Conservation (phyloP, 2,888 invertebrate species). For the Phyllotreta striolata region DNA sequence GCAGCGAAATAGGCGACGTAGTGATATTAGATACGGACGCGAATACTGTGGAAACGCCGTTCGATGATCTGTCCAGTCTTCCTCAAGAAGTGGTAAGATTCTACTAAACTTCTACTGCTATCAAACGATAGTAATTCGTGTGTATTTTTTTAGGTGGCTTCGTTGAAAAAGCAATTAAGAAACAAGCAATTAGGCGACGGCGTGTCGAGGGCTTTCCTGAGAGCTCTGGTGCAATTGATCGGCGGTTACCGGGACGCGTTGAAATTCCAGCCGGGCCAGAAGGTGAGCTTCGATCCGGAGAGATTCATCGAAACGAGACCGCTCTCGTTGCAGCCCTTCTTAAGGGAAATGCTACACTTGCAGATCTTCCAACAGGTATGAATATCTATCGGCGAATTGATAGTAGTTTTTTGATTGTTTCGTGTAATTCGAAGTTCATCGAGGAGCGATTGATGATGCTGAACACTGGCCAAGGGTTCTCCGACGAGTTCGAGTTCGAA, state of each 20-base stretch:
- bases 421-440: constrained; percentile 86
- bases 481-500: constrained; percentile 95
- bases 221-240: constrained; percentile 90
- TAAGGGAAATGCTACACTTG: constrained; percentile 87
- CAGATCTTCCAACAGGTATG: constrained; percentile 93
- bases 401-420: no score
- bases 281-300: constrained; percentile 86
- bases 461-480: constrained; percentile 91
- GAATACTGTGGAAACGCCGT: constrained; percentile 85
- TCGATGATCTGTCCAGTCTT: constrained; percentile 88
- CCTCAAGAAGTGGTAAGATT: constrained; percentile 85
- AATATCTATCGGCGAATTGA: not conserved
- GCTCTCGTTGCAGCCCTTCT: constrained; percentile 84
- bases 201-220: constrained; percentile 90
- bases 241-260: constrained; percentile 94
- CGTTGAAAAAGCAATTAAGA: constrained; percentile 78
- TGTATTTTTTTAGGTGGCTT: constrained; percentile 67
- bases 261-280: constrained; percentile 74
- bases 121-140: not conserved
- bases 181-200: constrained; percentile 88
- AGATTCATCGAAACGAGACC: constrained; percentile 89
- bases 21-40: constrained; percentile 93
- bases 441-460: constrained; percentile 92
- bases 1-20: constrained; percentile 90
- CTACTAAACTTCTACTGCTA: constrained; percentile 4